Evolutionary conservation across 2,113 vertebrate species (phyloP).

Genomic region (Lampris incognitus): DNA sequence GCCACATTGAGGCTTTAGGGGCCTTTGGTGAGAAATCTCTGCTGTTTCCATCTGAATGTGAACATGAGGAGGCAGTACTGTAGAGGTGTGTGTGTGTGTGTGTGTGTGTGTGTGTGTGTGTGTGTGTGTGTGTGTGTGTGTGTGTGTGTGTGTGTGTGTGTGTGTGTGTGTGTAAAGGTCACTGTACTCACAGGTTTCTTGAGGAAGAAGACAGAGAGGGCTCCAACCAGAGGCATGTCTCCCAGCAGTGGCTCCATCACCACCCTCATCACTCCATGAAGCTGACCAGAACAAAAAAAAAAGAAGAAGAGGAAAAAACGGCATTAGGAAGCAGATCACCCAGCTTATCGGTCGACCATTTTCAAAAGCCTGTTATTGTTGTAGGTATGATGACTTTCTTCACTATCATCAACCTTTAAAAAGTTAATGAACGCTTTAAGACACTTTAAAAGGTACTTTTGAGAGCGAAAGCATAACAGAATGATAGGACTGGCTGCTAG

Average conservation of each 20-base stretch:
- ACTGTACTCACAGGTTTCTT: slow-evolving; percentile 90
- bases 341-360: too few species aligned
- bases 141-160: background rate
- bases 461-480: too few species aligned
- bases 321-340: too few species aligned
- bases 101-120: background rate
- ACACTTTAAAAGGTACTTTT: too few species aligned
- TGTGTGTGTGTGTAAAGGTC: background rate
- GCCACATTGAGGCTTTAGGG: background rate
- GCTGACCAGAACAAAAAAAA: slow-evolving; percentile 76
- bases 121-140: background rate
- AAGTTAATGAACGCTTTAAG: too few species aligned
- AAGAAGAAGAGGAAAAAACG: slow-evolving; percentile 1
- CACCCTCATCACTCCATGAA: slow-evolving; percentile 93
- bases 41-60: background rate
- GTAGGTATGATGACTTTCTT: too few species aligned
- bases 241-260: slow-evolving; percentile 96
- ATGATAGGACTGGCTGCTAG: too few species aligned
- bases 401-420: too few species aligned
- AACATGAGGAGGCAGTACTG: background rate
- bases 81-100: background rate
- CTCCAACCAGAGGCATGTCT: slow-evolving; percentile 95
- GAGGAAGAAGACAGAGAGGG: slow-evolving; percentile 94
- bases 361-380: too few species aligned
- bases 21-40: background rate